Evolutionary conservation across 2,888 invertebrate genomes (phyloP).

Genomic region (Lasius platythorax): DNA sequence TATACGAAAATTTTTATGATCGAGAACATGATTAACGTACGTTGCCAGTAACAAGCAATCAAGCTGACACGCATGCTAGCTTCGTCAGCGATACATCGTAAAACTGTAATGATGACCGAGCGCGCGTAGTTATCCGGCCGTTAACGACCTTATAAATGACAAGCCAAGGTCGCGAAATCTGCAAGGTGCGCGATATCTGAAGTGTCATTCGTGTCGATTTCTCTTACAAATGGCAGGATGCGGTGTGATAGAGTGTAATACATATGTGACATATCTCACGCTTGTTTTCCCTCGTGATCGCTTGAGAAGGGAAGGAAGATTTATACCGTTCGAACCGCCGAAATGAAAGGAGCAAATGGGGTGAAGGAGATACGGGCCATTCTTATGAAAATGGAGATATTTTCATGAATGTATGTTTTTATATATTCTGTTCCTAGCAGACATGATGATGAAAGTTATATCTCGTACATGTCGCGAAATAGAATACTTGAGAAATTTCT

Average conservation of each 20-base stretch:
- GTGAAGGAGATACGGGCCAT: not conserved
- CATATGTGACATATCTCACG: conserved; percentile 15
- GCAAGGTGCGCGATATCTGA: conserved; percentile 25
- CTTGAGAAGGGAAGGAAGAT: conserved; percentile 26
- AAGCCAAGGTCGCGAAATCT: conserved; percentile 42
- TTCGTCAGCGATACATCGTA: conserved; percentile 19
- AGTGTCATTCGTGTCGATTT: conserved; percentile 32
- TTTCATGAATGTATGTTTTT: not conserved
- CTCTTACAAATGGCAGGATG: conserved; percentile 10
- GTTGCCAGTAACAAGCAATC: conserved; percentile 48
- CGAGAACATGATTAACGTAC: conserved; percentile 22
- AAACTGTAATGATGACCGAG: conserved; percentile 21
- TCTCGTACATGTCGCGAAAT: not conserved
- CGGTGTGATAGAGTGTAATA: not conserved
- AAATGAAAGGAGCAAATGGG: not conserved
- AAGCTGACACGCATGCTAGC: conserved; percentile 3
- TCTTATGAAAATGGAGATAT: conserved; percentile 12
- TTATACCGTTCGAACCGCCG: not conserved
- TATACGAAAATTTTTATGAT: conserved; percentile 33
- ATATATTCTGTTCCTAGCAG: not conserved
- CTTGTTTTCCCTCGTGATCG: not conserved
- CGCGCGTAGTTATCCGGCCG: conserved; percentile 27
- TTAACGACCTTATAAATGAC: conserved; percentile 43
- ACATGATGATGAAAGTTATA: not conserved
- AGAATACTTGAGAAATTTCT: not conserved